These are phyloP conservation scores for Bimastos eiseni DNA, from an alignment of 2,888 invertebrate genomes.

Conservation along the genomic window DNA sequence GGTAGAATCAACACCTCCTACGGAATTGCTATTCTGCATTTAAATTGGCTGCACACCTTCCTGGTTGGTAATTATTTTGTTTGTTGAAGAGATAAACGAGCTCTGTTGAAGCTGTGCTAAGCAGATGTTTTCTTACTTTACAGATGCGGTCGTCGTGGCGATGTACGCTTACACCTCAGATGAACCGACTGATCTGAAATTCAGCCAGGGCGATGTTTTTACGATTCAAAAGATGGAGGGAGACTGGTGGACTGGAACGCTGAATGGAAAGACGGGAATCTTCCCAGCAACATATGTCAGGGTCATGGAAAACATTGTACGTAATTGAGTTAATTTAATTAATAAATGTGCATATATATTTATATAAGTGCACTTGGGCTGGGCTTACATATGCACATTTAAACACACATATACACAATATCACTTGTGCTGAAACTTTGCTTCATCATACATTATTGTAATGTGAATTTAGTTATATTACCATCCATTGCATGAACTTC, in stretches of 20 bases:
- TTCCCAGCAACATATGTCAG: constrained; percentile 95
- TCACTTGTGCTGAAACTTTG: too few relatives aligned
- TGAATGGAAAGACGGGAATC: constrained; percentile 82
- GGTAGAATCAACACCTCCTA: too few relatives aligned
- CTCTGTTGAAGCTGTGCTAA: neutral
- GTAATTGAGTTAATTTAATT: neutral
- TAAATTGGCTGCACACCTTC: neutral
- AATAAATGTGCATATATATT: neutral
- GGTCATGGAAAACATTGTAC: constrained; percentile 37
- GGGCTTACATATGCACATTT: neutral
- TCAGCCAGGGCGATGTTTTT: constrained; percentile 82
- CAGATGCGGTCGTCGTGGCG: constrained; percentile 47
- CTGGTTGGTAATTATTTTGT: neutral
- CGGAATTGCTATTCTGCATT: too few relatives aligned
- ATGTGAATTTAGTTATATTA: too few relatives aligned
- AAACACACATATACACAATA: neutral
- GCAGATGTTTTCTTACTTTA: neutral
- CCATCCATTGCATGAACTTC: too few relatives aligned
- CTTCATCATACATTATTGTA: too few relatives aligned
- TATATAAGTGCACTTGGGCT: neutral
- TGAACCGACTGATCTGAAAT: constrained; percentile 87
- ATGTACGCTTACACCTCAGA: constrained; percentile 55
- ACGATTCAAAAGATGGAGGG: constrained; percentile 86
- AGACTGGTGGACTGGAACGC: constrained; percentile 97
- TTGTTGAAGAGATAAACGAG: neutral